Evolutionary conservation across 2,888 invertebrate genomes (phyloP).

Genomic region (Eristalis arbustorum): DNA sequence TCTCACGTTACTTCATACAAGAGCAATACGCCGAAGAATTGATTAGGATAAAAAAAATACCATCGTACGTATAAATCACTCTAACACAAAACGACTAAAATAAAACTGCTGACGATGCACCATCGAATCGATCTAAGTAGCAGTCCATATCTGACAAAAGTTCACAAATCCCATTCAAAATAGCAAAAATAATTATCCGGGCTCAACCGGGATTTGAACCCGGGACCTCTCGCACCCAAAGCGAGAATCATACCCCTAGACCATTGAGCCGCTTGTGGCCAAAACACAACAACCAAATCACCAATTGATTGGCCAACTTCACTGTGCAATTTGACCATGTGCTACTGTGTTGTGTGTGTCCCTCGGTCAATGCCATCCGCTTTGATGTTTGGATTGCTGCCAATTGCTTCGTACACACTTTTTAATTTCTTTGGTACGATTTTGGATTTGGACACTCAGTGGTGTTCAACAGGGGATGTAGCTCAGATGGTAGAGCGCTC

Average conservation of each 20-base stretch:
- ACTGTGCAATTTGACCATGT: background rate
- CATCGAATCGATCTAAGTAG: too few relatives aligned
- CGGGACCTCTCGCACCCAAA: conserved; percentile 85
- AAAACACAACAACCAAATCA: background rate
- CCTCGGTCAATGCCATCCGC: background rate
- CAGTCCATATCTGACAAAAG: too few relatives aligned
- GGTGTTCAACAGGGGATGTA: conserved; percentile 76
- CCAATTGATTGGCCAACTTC: background rate
- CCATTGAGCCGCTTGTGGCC: conserved; percentile 79
- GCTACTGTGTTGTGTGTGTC: background rate
- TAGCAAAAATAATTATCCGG: conserved; percentile 73
- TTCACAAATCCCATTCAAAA: background rate
- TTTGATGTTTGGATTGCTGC: background rate
- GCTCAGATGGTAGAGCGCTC: conserved; percentile 81
- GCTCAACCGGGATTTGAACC: conserved; percentile 84
- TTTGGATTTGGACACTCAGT: background rate
- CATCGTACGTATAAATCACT: too few relatives aligned
- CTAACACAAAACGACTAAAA: too few relatives aligned
- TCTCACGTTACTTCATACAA: too few relatives aligned
- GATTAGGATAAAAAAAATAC: too few relatives aligned
- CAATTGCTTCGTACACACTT: background rate
- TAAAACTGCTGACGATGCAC: too few relatives aligned
- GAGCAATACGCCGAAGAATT: too few relatives aligned
- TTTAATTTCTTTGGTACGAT: background rate
- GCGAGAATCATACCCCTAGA: conserved; percentile 84